phyloP scores from a whole-genome alignment of 2,797 vertebrate genomes.

The Xiphorhynchus erythropygius region DNA sequence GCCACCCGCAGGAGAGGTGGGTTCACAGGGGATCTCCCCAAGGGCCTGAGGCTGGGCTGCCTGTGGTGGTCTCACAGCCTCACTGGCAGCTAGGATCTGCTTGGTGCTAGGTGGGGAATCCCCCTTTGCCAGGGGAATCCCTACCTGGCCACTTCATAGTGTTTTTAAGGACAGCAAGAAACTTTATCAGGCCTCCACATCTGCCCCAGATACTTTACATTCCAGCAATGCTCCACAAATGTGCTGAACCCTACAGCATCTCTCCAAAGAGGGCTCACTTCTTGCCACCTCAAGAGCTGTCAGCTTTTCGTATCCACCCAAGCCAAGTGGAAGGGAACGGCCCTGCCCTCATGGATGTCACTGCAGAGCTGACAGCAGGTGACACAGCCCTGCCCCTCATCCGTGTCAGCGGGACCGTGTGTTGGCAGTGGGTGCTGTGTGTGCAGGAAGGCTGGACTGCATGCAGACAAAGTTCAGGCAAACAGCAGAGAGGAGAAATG shows the following conservation, averaged over 20 bases:
- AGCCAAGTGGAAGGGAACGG: neutral
- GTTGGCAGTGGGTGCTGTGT: neutral
- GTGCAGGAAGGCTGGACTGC: neutral
- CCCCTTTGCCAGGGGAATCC: slow-evolving; percentile 38
- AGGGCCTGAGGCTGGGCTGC: neutral
- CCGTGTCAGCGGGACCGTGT: neutral
- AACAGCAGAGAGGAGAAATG: neutral
- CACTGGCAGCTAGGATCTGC: neutral
- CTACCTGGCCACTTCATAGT: slow-evolving; percentile 13
- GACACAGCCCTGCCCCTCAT: slow-evolving; percentile 33
- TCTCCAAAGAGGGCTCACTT: neutral
- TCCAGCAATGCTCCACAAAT: neutral
- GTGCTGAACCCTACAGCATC: neutral
- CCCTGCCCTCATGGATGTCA: neutral
- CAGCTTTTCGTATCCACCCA: neutral
- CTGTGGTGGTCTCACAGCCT: neutral
- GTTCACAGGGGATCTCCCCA: neutral
- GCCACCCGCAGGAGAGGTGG: neutral
- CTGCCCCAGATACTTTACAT: slow-evolving; percentile 54
- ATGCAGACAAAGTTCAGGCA: neutral
- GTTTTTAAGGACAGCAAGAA: slow-evolving; percentile 48
- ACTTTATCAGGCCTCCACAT: slow-evolving; percentile 8
- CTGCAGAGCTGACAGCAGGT: neutral
- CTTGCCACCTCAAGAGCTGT: neutral
- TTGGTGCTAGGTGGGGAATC: neutral